Base-by-base conservation (phyloP, 1,140 invertebrate genomes). In the Drosophila arizonae region DNA sequence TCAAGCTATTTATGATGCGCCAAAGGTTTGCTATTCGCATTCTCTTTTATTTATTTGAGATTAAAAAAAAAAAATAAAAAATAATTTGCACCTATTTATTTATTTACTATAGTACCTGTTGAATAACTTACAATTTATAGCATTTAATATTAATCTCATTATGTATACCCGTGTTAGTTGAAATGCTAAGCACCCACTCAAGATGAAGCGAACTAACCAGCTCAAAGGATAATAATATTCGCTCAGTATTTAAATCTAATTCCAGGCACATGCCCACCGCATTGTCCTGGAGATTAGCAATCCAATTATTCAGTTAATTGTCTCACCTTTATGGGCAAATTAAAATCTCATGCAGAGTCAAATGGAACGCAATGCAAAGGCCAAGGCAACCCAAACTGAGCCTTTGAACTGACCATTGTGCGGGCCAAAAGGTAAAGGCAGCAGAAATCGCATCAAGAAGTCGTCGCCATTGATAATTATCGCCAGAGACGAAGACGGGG, bases 221-320 rank as follows among this genome's bases (percentile, higher is more conserved):
- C 63, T 71, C 72, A 69, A 63, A 17, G 65, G 74, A 70, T 70
- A 74, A 70, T 11, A 64, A 62, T 58, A 43, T 24, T 60, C 30
- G 36, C 3, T 26, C 5, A 30, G 17, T 28, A 17, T 55, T 45
- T 55, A 28, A 17, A 28, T 50, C 50, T 72, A 45, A 65, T 80
- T 66, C 62, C 9, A 17, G 67, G 60, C 63, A 75, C 68, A 62
- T 43, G 60, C 76, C 69, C 55, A 62, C n/a, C 56, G 10, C 72
- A 88, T 87, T 87, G 84, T 88, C 56, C 30, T 9, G 13, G 43
- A 55, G 71, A 80, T 72, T 36, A 89, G 75, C 84, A 88, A 88
- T 88, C 84, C 84, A 88, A 88, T 88, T 88, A 88, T 88, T 88
- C 77, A 67, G 84, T 88, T 88, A 88, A 88, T 88, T 88, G 84